Conservation (phyloP, 92 coral and sea anemone species). For the Muricea muricata region DNA sequence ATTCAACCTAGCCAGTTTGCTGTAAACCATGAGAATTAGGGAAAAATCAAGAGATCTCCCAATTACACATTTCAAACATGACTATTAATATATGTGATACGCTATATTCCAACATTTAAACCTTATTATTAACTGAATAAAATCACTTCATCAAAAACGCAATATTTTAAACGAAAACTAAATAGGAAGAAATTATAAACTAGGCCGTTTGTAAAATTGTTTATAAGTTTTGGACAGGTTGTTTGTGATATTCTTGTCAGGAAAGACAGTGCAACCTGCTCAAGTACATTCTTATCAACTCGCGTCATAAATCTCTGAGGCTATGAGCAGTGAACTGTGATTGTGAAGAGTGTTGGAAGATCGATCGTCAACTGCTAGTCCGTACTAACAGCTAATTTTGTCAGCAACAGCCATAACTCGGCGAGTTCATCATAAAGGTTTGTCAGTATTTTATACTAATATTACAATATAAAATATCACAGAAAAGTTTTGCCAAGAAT, state of each 20-base stretch:
- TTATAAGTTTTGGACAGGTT: slow-evolving; percentile 29
- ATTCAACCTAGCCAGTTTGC: too few species aligned
- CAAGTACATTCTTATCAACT: neutral
- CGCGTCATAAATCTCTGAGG: slow-evolving; percentile 6
- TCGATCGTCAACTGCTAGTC: slow-evolving; percentile 31
- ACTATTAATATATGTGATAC: too few species aligned
- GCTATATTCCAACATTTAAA: too few species aligned
- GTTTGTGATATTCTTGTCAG: slow-evolving; percentile 2
- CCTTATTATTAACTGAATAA: neutral
- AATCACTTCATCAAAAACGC: neutral
- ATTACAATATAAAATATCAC: neutral
- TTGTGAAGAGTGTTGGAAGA: slow-evolving; percentile 16
- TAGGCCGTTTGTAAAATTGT: neutral
- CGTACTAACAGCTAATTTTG: slow-evolving; percentile 16
- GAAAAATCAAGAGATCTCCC: neutral
- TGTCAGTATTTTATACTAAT: neutral
- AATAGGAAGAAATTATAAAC: neutral
- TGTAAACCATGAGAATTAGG: neutral
- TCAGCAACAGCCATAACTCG: slow-evolving; percentile 25
- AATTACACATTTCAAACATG: too few species aligned
- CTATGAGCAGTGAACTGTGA: slow-evolving; percentile 27
- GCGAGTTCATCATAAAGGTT: slow-evolving; percentile 34
- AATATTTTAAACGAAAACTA: neutral
- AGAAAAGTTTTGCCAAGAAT: neutral
- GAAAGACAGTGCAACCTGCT: slow-evolving; percentile 40